Evolutionary conservation across 1,140 invertebrate species (phyloP), one percentile per base, ranked within the genome.

Genomic region (Diabrotica virgifera): DNA sequence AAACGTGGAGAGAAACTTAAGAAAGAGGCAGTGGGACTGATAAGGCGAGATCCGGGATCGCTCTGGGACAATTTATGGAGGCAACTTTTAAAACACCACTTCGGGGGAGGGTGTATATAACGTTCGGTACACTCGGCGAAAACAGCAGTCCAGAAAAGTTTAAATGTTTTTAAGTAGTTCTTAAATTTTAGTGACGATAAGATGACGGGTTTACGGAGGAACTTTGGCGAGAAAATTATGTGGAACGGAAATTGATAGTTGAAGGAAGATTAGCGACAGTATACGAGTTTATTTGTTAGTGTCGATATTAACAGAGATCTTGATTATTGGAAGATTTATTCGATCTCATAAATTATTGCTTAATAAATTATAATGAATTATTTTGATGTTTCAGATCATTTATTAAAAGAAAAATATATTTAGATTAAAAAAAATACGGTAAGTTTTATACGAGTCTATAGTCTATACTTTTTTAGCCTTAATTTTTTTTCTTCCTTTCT

Each of bases 1-100:
- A 36, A 35, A 24, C 57, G 58, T 51, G 54, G 14, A 61, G 61
- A 61, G 63, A 56, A 64, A 67, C 63, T 59, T 70, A 75, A 75
- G 72, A 73, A 46, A 72, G 74, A 73, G 71, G 71, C 73, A 63
- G 64, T 70, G 67, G 72, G 67, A 71, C 73, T 73, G 75, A 77
- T 77, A 78, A 78, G 73, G 64, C 64, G 69, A 77, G 74, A 77
- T 76, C 75, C 75, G 70, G 74, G 76, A 78, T 77, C 77, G 77
- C 77, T 78, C 62, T 71, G 74, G 76, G 76, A 77, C 76, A 78
- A 78, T 78, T 78, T 78, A 78, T 78, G 69, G 77, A 75, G 71
- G 76, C 74, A 78, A 78, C 76, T 78, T 78, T 78, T 78, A 78
- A 78, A 78, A 78, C 76, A 78, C 76, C 77, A 46, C 40, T 75